Conservation (phyloP, 2,797 vertebrate genomes). For the Sebastes matsubarae region DNA sequence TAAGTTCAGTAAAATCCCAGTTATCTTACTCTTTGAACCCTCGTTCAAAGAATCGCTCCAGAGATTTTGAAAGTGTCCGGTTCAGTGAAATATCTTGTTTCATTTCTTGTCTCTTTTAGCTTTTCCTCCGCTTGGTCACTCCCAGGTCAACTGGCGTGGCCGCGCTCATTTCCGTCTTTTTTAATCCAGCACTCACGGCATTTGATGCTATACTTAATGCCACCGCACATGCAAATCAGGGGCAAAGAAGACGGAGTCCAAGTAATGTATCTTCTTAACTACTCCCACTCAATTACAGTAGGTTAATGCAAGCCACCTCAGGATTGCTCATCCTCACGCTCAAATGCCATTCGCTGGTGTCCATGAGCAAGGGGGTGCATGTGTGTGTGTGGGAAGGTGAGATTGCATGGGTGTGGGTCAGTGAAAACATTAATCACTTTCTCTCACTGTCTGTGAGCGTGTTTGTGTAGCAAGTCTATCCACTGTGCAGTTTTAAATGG, state of each 20-base stretch:
- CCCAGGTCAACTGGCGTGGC: slow-evolving; percentile 25
- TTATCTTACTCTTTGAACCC: slow-evolving; percentile 13
- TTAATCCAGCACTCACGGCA: slow-evolving; percentile 23
- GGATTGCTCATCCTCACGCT: slow-evolving; percentile 43
- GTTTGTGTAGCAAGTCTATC: slow-evolving; percentile 6
- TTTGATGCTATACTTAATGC: slow-evolving; percentile 50
- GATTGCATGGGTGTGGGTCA: slow-evolving; percentile 39
- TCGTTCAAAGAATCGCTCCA: not conserved
- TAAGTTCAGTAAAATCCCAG: not conserved
- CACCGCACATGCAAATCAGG: slow-evolving; percentile 49
- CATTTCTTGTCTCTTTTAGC: slow-evolving; percentile 14
- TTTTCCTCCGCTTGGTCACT: slow-evolving; percentile 14
- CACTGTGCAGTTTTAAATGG: slow-evolving; percentile 19
- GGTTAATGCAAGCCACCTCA: slow-evolving; percentile 72
- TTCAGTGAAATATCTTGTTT: slow-evolving; percentile 18
- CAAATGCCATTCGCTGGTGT: slow-evolving; percentile 37
- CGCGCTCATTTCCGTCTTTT: slow-evolving; percentile 15
- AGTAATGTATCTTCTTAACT: slow-evolving; percentile 76
- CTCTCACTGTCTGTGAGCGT: not conserved
- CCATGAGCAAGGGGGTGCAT: slow-evolving; percentile 6
- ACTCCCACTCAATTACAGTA: slow-evolving; percentile 76
- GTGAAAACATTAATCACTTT: slow-evolving; percentile 52
- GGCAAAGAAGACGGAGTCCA: slow-evolving; percentile 47
- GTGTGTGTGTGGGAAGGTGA: slow-evolving; percentile 39
- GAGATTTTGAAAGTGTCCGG: slow-evolving; percentile 8